Evolutionary conservation across 2,888 invertebrate species (phyloP).

Genomic region (Urechis unicinctus): DNA sequence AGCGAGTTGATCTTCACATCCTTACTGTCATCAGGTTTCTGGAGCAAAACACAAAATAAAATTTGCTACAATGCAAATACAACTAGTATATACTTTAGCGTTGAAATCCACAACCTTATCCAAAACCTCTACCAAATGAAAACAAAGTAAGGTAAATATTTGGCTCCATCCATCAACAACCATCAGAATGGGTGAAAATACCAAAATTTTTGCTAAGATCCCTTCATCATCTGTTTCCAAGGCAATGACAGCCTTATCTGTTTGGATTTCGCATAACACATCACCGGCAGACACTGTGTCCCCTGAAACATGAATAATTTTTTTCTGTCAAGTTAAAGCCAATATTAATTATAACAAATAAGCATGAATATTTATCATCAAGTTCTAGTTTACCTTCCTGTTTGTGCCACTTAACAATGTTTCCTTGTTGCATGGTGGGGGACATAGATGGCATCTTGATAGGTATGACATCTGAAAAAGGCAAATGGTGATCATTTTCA

Average conservation of each 20-base stretch:
- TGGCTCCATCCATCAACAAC: not conserved
- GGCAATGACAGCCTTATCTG: slow-evolving; percentile 98
- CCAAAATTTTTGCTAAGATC: slow-evolving; percentile 85
- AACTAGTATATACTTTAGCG: too few species aligned
- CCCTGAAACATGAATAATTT: slow-evolving; percentile 59
- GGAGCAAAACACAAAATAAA: slow-evolving; percentile 2
- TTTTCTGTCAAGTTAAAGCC: not conserved
- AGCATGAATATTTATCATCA: too few species aligned
- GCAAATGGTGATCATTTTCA: too few species aligned
- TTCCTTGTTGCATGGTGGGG: slow-evolving; percentile 94
- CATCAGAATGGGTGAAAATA: slow-evolving; percentile 50
- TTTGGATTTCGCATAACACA: slow-evolving; percentile 75
- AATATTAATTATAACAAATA: too few species aligned
- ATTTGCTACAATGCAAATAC: slow-evolving; percentile 1
- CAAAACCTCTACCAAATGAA: too few species aligned
- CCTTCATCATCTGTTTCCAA: slow-evolving; percentile 98
- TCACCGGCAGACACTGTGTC: slow-evolving; percentile 55
- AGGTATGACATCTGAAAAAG: slow-evolving; percentile 7
- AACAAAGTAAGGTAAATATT: too few species aligned
- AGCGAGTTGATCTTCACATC: slow-evolving; percentile 55
- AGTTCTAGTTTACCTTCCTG: slow-evolving; percentile 52
- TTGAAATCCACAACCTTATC: too few species aligned
- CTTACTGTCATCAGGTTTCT: slow-evolving; percentile 54
- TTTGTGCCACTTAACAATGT: slow-evolving; percentile 88
- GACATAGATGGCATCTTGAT: slow-evolving; percentile 78